Evolutionary conservation across 1,140 invertebrate species (phyloP).

Genomic region (Pseudomyrmex pallidus): DNA sequence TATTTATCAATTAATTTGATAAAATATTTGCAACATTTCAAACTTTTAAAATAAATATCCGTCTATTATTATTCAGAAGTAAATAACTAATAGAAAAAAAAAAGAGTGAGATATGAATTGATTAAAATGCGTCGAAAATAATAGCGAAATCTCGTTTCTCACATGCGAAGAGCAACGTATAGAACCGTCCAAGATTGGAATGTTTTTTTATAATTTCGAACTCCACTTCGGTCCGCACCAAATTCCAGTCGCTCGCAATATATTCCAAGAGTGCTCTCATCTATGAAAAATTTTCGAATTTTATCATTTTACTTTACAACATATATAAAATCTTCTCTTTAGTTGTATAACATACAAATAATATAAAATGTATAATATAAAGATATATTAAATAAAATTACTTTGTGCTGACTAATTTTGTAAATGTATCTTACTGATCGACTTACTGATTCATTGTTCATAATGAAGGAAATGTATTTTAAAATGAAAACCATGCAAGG

Average conservation of each 20-base stretch:
- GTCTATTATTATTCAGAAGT: too few species aligned
- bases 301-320: conserved; percentile 4
- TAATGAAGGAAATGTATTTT: conserved; percentile 34
- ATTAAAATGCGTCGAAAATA: neutral
- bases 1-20: too few species aligned
- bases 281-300: neutral
- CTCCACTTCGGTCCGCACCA: conserved; percentile 20
- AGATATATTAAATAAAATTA: neutral
- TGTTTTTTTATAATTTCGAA: conserved; percentile 41
- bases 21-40: too few species aligned
- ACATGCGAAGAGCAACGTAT: conserved; percentile 17
- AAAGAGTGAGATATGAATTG: neutral
- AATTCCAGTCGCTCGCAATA: conserved; percentile 27
- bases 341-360: neutral
- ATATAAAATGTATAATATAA: too few species aligned
- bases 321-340: too few species aligned
- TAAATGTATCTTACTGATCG: neutral
- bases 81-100: too few species aligned
- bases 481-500: conserved; percentile 31
- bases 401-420: too few species aligned
- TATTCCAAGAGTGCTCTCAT: conserved; percentile 25
- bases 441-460: conserved; percentile 29
- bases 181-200: conserved; percentile 15
- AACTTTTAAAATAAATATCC: too few species aligned
- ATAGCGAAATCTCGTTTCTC: neutral